Evolutionary conservation across 2,888 invertebrate species (phyloP).

Genomic region (Nomada goodeniana): DNA sequence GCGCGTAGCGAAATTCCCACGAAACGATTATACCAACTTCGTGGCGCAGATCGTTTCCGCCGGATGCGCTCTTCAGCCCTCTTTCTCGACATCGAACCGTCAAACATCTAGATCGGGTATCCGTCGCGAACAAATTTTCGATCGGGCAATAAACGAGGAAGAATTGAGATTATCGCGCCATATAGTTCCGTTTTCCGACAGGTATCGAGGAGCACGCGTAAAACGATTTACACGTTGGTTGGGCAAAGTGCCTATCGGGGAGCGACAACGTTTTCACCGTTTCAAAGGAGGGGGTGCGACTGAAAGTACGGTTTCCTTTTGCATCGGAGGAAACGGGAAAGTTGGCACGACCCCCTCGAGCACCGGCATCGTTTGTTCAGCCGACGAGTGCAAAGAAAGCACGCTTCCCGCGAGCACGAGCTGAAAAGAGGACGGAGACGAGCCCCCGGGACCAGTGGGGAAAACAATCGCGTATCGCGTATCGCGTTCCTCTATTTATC

Average conservation of each 20-base stretch:
- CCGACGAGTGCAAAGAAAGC: slow-evolving; percentile 42
- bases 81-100: background rate
- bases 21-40: slow-evolving; percentile 30
- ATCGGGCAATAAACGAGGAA: background rate
- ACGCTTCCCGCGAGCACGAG: background rate
- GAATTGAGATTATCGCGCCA: slow-evolving; percentile 1
- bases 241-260: slow-evolving; percentile 12
- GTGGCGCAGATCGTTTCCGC: slow-evolving; percentile 25
- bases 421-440: slow-evolving; percentile 9
- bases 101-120: too few relatives aligned
- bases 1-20: slow-evolving; percentile 51
- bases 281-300: slow-evolving; percentile 11
- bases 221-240: background rate
- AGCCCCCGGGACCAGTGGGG: slow-evolving; percentile 28
- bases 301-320: slow-evolving; percentile 27
- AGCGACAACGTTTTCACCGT: slow-evolving; percentile 12
- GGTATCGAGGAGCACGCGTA: background rate
- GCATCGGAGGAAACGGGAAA: slow-evolving; percentile 24
- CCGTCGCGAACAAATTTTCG: background rate
- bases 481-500: slow-evolving; percentile 13
- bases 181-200: too few relatives aligned
- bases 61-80: slow-evolving; percentile 26
- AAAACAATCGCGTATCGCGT: slow-evolving; percentile 29
- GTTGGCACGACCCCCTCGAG: slow-evolving; percentile 38
- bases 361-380: slow-evolving; percentile 32